These are phyloP conservation scores for Drosophila busckii DNA, from an alignment of 1,140 invertebrate species.

Conservation along the genomic window DNA sequence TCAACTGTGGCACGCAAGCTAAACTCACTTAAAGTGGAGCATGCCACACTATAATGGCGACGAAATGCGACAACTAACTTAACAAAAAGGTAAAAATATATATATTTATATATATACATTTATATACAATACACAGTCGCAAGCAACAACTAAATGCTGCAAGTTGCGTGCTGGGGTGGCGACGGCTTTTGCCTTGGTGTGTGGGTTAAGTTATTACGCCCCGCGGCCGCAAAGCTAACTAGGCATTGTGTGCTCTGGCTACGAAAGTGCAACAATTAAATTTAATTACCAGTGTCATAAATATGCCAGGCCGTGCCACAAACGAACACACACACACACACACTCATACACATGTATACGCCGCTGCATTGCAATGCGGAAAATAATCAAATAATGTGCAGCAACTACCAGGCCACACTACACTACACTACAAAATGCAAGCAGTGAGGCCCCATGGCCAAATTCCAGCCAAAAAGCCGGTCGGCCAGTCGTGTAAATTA, in stretches of 20 bases:
- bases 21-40: slow-evolving; percentile 27
- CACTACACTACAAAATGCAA: slow-evolving; percentile 14
- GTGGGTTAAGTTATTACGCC: slow-evolving; percentile 50
- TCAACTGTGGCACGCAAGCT: slow-evolving; percentile 57
- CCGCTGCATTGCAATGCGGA: slow-evolving; percentile 32
- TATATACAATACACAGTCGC: no score
- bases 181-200: slow-evolving; percentile 15
- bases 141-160: slow-evolving; percentile 6
- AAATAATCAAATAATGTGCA: slow-evolving; percentile 71
- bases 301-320: slow-evolving; percentile 58
- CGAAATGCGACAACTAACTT: slow-evolving; percentile 52
- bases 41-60: slow-evolving; percentile 49
- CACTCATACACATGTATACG: background rate
- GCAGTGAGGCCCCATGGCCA: slow-evolving; percentile 32
- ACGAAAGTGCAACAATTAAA: slow-evolving; percentile 74
- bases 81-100: slow-evolving; percentile 19
- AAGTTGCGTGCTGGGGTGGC: slow-evolving; percentile 19
- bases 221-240: slow-evolving; percentile 53
- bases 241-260: slow-evolving; percentile 30
- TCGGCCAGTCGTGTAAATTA: slow-evolving; percentile 72
- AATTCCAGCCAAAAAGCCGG: slow-evolving; percentile 64
- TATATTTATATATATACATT: no score
- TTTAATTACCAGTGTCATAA: slow-evolving; percentile 76
- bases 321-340: slow-evolving; percentile 2
- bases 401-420: slow-evolving; percentile 1